These are phyloP conservation scores for Drosophila meridiana DNA, from an alignment of 2,888 invertebrate genomes.

Conservation along the genomic window DNA sequence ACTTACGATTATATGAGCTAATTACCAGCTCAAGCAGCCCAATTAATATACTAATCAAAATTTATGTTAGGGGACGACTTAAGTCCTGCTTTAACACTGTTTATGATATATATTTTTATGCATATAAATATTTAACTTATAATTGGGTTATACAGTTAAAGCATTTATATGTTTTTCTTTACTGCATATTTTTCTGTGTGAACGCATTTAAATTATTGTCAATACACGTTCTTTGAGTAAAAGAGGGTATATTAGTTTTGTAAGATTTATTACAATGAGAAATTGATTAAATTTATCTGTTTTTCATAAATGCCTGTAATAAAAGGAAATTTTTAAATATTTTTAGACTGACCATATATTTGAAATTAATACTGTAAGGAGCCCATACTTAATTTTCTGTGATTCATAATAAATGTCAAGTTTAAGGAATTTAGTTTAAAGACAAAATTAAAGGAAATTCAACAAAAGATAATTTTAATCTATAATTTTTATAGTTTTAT, in stretches of 20 bases:
- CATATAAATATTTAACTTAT: neutral
- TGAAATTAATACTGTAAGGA: neutral
- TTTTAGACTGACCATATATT: neutral
- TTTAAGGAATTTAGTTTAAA: neutral
- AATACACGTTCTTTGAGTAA: neutral
- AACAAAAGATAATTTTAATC: neutral
- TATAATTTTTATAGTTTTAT: neutral
- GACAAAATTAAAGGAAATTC: too few species aligned
- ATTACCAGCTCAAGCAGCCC: conserved; percentile 42
- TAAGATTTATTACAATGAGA: neutral
- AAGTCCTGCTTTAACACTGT: neutral
- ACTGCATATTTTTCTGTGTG: neutral
- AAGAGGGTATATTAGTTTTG: neutral
- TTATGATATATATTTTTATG: neutral
- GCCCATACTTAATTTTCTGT: neutral
- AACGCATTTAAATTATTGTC: neutral
- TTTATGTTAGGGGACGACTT: neutral
- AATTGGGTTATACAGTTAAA: neutral
- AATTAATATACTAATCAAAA: conserved; percentile 43
- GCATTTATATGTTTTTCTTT: neutral
- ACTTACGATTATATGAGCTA: conserved; percentile 32
- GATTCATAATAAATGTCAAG: neutral
- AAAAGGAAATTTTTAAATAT: neutral
- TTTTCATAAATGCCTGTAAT: neutral
- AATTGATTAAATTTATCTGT: neutral